Conservation (phyloP, 2,113 vertebrate species). For the western clawed frog (Xenopus tropicalis) region UCB_Xtro_10.0 CM004444.2:149454001-149454500, state of each 20-base stretch:
- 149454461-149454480: slow-evolving; percentile 51
- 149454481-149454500: background rate
- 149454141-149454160: slow-evolving; percentile 55
- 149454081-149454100: too few species aligned
- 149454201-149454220: slow-evolving; percentile 74
- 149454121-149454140: slow-evolving; percentile 45
- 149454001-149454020: too few species aligned
- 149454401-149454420: slow-evolving; percentile 69
- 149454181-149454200: slow-evolving; percentile 62
- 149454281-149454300: slow-evolving; percentile 61
- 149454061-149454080: too few species aligned
- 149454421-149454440: slow-evolving; percentile 59
- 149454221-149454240: slow-evolving; percentile 71
- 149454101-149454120: too few species aligned
- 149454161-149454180: slow-evolving; percentile 53
- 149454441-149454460: slow-evolving; percentile 66
- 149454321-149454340: slow-evolving; percentile 54
- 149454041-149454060: too few species aligned
- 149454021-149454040: too few species aligned
- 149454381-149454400: slow-evolving; percentile 56
- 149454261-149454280: slow-evolving; percentile 63
- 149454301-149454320: slow-evolving; percentile 61
- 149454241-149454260: slow-evolving; percentile 64
- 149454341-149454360: slow-evolving; percentile 56
- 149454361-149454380: slow-evolving; percentile 50